Percentiles rank a stretch among this genome's conserved stretches.
Conservation (phyloP, 2,797 vertebrate genomes). For the Uromys caudimaculatus region DNA sequence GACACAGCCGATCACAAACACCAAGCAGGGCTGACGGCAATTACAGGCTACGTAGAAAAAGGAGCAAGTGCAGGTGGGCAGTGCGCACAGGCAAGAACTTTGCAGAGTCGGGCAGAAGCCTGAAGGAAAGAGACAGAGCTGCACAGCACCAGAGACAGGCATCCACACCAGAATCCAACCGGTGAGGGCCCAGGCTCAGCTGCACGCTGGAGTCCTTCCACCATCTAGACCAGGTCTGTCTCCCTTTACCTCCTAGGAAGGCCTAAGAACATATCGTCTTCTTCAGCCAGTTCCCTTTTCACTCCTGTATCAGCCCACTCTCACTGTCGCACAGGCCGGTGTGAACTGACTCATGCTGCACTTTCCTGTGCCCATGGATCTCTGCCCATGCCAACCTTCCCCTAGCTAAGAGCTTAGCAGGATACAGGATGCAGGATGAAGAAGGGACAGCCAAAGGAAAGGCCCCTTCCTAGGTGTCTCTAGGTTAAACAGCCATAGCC, state of each 20-base stretch:
- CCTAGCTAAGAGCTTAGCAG: not conserved
- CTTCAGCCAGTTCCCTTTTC: not conserved
- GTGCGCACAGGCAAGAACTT: not conserved
- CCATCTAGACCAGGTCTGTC: not conserved
- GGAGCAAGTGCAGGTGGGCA: not conserved
- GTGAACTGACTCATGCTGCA: not conserved
- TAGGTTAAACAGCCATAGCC: not conserved
- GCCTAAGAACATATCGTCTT: not conserved
- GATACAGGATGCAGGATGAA: no score
- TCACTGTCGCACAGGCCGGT: fast-evolving
- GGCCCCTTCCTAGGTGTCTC: not conserved
- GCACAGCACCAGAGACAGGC: not conserved
- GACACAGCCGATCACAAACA: not conserved
- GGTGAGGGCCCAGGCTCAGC: not conserved
- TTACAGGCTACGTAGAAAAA: not conserved
- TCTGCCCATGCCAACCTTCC: not conserved
- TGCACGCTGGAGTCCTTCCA: not conserved
- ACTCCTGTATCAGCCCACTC: not conserved
- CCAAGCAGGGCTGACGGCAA: not conserved
- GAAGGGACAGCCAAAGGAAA: not conserved
- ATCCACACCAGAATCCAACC: not conserved
- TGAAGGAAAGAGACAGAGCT: not conserved
- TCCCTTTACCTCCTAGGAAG: not conserved
- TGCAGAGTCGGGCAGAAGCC: not conserved
- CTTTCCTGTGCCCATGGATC: not conserved